These are phyloP conservation scores for Octonoba sinensis DNA, from an alignment of 2,888 invertebrate species.

Conservation along the genomic window DNA sequence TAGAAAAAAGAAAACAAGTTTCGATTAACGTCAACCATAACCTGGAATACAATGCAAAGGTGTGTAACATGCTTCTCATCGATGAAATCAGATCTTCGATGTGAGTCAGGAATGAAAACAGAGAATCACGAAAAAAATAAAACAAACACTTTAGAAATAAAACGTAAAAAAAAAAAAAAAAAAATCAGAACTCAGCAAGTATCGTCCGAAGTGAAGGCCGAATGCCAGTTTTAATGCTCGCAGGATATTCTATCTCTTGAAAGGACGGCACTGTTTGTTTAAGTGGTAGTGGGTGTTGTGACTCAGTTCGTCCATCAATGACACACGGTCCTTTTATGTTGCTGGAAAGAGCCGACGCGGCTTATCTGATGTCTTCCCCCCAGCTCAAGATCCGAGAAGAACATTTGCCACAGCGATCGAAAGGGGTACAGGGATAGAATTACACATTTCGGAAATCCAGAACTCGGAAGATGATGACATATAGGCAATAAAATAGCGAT, in stretches of 20 bases:
- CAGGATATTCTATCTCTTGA: slow-evolving; percentile 58
- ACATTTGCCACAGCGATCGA: slow-evolving; percentile 9
- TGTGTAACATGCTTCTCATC: no score
- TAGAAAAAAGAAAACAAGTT: no score
- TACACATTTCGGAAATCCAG: slow-evolving; percentile 22
- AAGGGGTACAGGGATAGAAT: slow-evolving; percentile 46
- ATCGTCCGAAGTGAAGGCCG: slow-evolving; percentile 49
- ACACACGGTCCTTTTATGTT: slow-evolving; percentile 49
- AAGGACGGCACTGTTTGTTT: slow-evolving; percentile 63
- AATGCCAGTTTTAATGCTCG: slow-evolving; percentile 39
- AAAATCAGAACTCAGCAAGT: slow-evolving; percentile 20
- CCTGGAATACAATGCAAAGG: no score
- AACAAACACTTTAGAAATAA: no score
- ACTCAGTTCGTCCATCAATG: slow-evolving; percentile 61
- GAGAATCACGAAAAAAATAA: no score
- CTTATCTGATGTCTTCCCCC: slow-evolving; percentile 46
- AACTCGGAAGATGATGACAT: slow-evolving; percentile 44
- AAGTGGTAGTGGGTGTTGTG: slow-evolving; percentile 63
- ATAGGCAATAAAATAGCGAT: slow-evolving; percentile 53
- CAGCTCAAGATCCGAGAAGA: background rate
- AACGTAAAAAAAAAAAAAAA: slow-evolving; percentile 10
- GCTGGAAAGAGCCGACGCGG: slow-evolving; percentile 40
- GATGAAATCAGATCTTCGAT: no score
- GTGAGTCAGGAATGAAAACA: no score
- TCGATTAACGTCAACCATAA: no score